A percentile compares a stretch with the other conserved stretches of the same genome.
Evolutionary conservation across 2,888 invertebrate species (phyloP).

Genomic region (Clunio marinus): DNA sequence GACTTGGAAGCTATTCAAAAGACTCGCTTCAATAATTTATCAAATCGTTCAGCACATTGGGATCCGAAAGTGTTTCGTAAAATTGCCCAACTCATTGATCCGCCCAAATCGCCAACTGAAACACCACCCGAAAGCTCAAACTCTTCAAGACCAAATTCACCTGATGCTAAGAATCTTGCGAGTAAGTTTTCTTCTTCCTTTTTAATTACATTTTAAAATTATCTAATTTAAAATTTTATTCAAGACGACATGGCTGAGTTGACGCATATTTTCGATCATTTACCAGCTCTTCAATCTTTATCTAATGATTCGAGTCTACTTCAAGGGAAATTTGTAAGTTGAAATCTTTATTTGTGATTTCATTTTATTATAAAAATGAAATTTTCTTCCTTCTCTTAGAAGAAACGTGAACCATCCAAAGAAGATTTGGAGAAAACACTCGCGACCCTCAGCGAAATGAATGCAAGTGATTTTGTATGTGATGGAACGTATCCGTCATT

Average conservation of each 20-base stretch:
- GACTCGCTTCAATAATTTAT: conserved; percentile 25
- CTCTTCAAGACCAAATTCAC: conserved; percentile 38
- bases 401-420: conserved; percentile 7
- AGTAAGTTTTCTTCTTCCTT: conserved; percentile 40
- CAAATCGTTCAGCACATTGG: conserved; percentile 41
- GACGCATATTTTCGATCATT: conserved; percentile 21
- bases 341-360: neutral
- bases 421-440: conserved; percentile 29
- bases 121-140: conserved; percentile 47
- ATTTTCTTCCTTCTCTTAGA: no score
- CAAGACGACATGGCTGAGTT: conserved; percentile 17
- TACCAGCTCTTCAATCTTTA: conserved; percentile 4
- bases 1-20: conserved; percentile 36
- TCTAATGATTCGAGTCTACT: neutral
- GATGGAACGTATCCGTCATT: conserved; percentile 48
- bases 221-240: neutral
- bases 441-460: conserved; percentile 11
- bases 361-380: neutral
- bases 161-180: conserved; percentile 28
- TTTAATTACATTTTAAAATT: no score
- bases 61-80: conserved; percentile 48
- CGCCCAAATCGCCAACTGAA: conserved; percentile 51
- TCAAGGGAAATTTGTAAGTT: conserved; percentile 7
- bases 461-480: conserved; percentile 27
- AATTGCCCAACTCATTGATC: conserved; percentile 46